phyloP scores from a whole-genome alignment of 2,888 invertebrate genomes.

The Yponomeuta cagnagella region DNA sequence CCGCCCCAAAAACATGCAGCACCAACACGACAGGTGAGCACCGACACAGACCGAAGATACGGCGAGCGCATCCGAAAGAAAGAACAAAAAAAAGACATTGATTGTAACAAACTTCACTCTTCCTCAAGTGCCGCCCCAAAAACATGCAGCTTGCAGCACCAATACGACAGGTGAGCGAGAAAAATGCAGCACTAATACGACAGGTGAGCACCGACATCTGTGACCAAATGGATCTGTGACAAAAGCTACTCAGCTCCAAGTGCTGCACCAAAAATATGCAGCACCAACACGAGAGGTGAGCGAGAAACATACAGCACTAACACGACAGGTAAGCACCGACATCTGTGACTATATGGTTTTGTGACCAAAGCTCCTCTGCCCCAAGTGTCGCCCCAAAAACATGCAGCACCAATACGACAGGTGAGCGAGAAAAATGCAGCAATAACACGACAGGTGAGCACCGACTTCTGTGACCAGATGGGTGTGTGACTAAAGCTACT shows the following conservation, averaged over 20 bases:
- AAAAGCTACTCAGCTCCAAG: too few relatives aligned
- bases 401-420: too few relatives aligned
- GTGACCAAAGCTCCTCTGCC: too few relatives aligned
- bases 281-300: conserved; percentile 40
- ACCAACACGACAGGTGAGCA: conserved; percentile 52
- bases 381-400: too few relatives aligned
- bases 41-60: background rate
- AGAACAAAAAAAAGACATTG: conserved; percentile 27
- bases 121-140: conserved; percentile 90
- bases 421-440: too few relatives aligned
- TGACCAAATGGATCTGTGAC: too few relatives aligned
- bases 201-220: conserved; percentile 22
- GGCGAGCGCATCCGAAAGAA: background rate
- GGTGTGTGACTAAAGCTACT: too few relatives aligned
- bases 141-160: conserved; percentile 72
- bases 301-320: conserved; percentile 8
- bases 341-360: too few relatives aligned
- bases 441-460: too few relatives aligned
- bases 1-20: conserved; percentile 80
- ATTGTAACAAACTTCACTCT: conserved; percentile 69
- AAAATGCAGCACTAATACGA: conserved; percentile 32
- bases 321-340: conserved; percentile 36
- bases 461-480: too few relatives aligned
- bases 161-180: conserved; percentile 46
- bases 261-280: conserved; percentile 48